Base-by-base conservation (phyloP, 2,797 vertebrate genomes). In the Knipowitschia caucasica region DNA sequence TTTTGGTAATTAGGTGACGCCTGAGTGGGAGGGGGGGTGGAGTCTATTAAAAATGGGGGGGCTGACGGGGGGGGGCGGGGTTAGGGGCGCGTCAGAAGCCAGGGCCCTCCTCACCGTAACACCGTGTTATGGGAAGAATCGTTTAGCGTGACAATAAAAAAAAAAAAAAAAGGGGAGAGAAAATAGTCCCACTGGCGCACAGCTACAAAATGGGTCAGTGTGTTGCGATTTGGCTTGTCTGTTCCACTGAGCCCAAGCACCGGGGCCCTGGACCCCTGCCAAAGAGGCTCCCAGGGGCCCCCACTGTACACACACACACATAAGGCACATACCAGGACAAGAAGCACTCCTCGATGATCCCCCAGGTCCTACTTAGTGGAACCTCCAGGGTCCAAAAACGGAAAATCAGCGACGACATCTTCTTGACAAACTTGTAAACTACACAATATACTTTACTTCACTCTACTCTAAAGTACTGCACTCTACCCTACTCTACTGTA, bases 1-100 rank as follows among this genome's bases (percentile, higher is more conserved):
- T 74, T 91, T 97, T 94, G 93, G 93, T 96, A 98, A 98, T 96
- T 94, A 96, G 94, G 93, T 94, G 93, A 21, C 3, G 4, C 11
- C 81, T 78, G 72, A 82, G 66, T 56, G 64, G 75, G 74, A 77
- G 73, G 66, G 53, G 83, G 88, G 92, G 35, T 6, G 34, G 34
- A 15, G 34, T 5, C 8, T 38, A 2, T 30, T 30, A 18, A 11
- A 38, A 20, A 7, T 8, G 39, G 1, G 36, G 36, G 8, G 39
- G 10, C n/a, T 47, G 18, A 52, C 53, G 43, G 50, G 54, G 59
- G 67, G 38, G 31, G 59, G 64, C 44, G 36, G 58, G 83, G n/a
- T n/a, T n/a, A 11, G 11, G 84, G 88, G 92, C 93, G 93, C 93
- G 95, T 95, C 90, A 94, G 92, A 92, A 92, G 92, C 92, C 92